Evolutionary conservation across 2,797 vertebrate species (phyloP).

Genomic region (Capromys pilorides): DNA sequence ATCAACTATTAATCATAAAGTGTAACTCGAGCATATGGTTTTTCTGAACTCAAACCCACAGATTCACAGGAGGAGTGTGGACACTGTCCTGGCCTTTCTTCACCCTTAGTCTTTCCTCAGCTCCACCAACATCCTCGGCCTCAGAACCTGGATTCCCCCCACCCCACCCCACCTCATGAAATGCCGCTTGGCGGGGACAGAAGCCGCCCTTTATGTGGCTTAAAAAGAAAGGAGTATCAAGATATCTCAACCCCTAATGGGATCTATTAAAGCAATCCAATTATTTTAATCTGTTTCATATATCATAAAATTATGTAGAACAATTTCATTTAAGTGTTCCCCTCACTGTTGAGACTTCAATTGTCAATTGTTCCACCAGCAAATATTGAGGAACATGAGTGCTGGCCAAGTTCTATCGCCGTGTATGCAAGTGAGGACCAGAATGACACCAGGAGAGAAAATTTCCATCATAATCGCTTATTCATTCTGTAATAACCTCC

Average conservation of each 20-base stretch:
- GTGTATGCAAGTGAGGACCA: conserved; percentile 50
- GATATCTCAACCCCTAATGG: conserved; percentile 76
- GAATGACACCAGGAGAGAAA: conserved; percentile 67
- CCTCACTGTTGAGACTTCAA: conserved; percentile 67
- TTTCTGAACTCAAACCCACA: conserved; percentile 10
- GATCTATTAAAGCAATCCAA: conserved; percentile 78
- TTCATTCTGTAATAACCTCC: conserved; percentile 80
- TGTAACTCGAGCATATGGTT: not conserved
- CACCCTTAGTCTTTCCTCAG: not conserved
- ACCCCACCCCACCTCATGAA: not conserved
- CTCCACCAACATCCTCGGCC: not conserved
- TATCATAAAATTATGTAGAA: conserved; percentile 79
- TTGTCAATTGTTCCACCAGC: conserved; percentile 70
- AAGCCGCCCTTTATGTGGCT: conserved; percentile 50
- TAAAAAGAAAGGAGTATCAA: conserved; percentile 72
- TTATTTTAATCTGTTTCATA: conserved; percentile 80
- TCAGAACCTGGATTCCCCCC: not conserved
- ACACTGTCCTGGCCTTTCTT: not conserved
- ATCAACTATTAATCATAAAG: conserved; percentile 9
- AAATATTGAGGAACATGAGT: conserved; percentile 71
- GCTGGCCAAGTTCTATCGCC: conserved; percentile 58
- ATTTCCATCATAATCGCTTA: conserved; percentile 81
- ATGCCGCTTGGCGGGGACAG: not conserved
- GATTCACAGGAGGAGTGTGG: not conserved
- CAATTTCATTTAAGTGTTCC: conserved; percentile 77